Evolutionary conservation across 2,113 vertebrate species (phyloP), one percentile per base, ranked within the genome.

Genomic region (Sinocyclocheilus rhinocerous): DNA sequence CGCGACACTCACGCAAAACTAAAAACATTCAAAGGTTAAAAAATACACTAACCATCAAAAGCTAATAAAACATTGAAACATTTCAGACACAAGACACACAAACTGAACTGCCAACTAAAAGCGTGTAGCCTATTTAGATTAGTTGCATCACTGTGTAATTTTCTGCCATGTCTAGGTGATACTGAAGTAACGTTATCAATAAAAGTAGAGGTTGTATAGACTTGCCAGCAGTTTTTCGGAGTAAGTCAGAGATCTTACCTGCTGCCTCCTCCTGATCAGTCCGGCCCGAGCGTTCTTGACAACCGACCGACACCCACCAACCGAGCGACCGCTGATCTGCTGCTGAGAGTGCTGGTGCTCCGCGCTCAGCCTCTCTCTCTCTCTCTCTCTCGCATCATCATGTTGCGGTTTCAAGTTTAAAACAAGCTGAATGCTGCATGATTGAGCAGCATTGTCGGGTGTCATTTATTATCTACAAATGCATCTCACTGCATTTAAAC

Each of bases 201-300:
- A 33, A 7, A 52, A 82, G 12, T 6, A 65, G 24, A 1, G 1
- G 7, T 52, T 70, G 39, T 39, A 12, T 48, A 29, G 9, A 24
- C 0, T 15, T 85, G 7, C 20, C 10, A 65, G 4, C 24, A 59
- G 61, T 69, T 29, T 13, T 59, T 6, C 50, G 59, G 61, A 24
- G 4, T 39, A 61, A 36, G 26, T 39, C 7, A 61, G 70, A 81
- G 15, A 29, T 67, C 83, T 79, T 87, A 87, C 88, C 88, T 89
- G 85, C 85, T 95, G 93, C 93, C 90, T 92, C 88, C 92, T 93
- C 92, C 92, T 86, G 90, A 90, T 84, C 22, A 84, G 50, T 84
- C 81, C 81, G 67, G 29, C 26, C 50, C 81, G 81, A 55, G 81
- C 67, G 81, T 52, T 69, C 69, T 57, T 59, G 39, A 81, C 79